These are phyloP conservation scores for Zoanthus gigantus DNA, from an alignment of 92 coral and sea anemone genomes.

Conservation along the genomic window DNA sequence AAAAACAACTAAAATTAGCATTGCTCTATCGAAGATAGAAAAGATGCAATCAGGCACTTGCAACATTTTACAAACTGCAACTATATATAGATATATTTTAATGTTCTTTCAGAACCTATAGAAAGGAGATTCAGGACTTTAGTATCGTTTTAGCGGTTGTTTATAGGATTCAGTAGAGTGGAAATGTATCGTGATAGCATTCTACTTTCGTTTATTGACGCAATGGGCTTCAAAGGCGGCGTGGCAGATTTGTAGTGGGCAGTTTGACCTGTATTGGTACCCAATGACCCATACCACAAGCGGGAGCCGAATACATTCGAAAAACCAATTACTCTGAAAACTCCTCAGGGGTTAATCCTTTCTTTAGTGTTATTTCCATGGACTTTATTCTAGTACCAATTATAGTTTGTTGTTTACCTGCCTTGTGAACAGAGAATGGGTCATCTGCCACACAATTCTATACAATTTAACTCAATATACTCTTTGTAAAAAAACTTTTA, in stretches of 20 bases:
- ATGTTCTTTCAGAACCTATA: neutral
- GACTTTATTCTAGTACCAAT: slow-evolving; percentile 90
- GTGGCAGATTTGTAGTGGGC: slow-evolving; percentile 50
- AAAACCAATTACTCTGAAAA: slow-evolving; percentile 79
- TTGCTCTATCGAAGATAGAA: no score
- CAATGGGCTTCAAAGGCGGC: slow-evolving; percentile 20
- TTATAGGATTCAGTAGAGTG: slow-evolving; percentile 18
- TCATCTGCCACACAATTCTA: slow-evolving; percentile 90
- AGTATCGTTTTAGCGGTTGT: neutral
- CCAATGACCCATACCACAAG: slow-evolving; percentile 58
- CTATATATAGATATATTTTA: neutral
- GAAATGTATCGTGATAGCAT: slow-evolving; percentile 38
- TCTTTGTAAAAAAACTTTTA: slow-evolving; percentile 61
- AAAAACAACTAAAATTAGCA: neutral
- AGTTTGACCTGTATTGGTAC: slow-evolving; percentile 49
- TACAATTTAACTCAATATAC: slow-evolving; percentile 79
- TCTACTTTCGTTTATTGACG: slow-evolving; percentile 18
- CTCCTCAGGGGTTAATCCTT: slow-evolving; percentile 88
- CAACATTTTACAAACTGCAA: neutral
- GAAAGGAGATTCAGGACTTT: neutral
- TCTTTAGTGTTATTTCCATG: slow-evolving; percentile 81
- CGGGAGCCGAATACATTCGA: slow-evolving; percentile 59
- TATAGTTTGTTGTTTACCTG: slow-evolving; percentile 87
- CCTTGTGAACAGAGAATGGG: slow-evolving; percentile 94
- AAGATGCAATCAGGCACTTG: neutral